Evolutionary conservation across 64 coral and sea anemone genomes (phyloP), one percentile per base, ranked within the genome.

Genomic region (Anthopleura sola): DNA sequence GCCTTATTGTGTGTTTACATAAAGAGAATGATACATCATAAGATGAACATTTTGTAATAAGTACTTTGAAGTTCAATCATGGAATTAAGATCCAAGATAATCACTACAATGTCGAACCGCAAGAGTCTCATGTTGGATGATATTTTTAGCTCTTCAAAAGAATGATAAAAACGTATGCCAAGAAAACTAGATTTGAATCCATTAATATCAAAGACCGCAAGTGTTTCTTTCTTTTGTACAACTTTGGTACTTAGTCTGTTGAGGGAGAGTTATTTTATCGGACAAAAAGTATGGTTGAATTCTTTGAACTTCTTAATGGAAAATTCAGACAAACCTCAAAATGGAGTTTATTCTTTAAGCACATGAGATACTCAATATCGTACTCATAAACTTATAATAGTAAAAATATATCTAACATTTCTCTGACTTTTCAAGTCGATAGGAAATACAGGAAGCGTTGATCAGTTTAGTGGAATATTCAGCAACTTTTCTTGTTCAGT

Each of bases 61-160:
- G 66, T 36, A 71, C 66, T 32, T 71, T 71, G 31, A 32, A 71
- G 28, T 71, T 71, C 66, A 71, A 71, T 71, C 66, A 31, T 71
- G 15, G 66, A 71, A 71, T 71, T 71, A 32, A 9, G 28, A 71
- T 71, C 13, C 24, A 21, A 24, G 28, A 71, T 71, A 32, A 71
- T 28, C 12, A 34, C 29, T 71, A 71, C 60, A 66, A 28, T 66
- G 60, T 66, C 26, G 5, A 24, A 66, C 60, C 60, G n/a, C 60
- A 66, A 28, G 9, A 66, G 21, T 66, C 23, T 66, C 55, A 56
- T 56, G 16, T 56, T 71, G n/a, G n/a, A 44, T 44, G 66, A 20
- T 71, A 71, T 33, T 34, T 71, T 71, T 71, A 33, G 58, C 0
- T 29, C 15, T 71, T 34, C 4, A 71, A 34, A 71, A 32, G 29